Base-by-base conservation (phyloP, 2,113 vertebrate genomes). In the Himantopus leucocephalus region DNA sequence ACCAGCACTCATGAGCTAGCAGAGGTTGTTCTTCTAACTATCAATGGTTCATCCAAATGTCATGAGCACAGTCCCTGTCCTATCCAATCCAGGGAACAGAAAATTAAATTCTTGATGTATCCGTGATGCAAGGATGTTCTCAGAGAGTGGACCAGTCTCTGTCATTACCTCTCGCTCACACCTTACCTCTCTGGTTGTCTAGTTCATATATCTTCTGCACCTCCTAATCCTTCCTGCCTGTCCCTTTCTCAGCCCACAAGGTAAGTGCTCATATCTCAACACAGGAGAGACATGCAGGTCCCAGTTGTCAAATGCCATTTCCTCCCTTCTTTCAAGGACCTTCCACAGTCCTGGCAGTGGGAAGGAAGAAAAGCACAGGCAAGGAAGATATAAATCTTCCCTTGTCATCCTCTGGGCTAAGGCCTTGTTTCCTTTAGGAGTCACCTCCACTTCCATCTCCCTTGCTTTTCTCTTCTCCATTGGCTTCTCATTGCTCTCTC, bases 381-480 rank as follows among this genome's bases (percentile, higher is more conserved):
- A 55, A 94, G 92, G 88, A 96, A 97, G 66, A 75, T 79, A 85
- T 93, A 95, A 76, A 75, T 95, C 87, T 95, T 93, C 53, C 41
- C 12, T n/a, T 90, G 78, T 80, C 70, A 90, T 27, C 19, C 47
- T 89, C 47, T 53, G 23, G 43, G 43, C 48, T 94, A 50, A 68
- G 37, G 59, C 26, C 22, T 72, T 59, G 22, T 76, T 88, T 94
- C 77, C 81, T 94, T 37, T 91, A 71, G 32, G 80, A 58, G 8
- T n/a, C 5, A 3, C 11, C 30, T 16, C 30, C 47, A 73, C 32
- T 85, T 82, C 58, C 24, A 26, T 70, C 74, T 81, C 45, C 45
- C 23, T 79, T 47, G 58, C 14, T 85, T 19, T 45, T 55, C 29
- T 47, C 17, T 50, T 92, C 72, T 81, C 79, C 59, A 4, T 12